Evolutionary conservation across 2,888 invertebrate genomes (phyloP).

Genomic region (Pollenia amentaria): DNA sequence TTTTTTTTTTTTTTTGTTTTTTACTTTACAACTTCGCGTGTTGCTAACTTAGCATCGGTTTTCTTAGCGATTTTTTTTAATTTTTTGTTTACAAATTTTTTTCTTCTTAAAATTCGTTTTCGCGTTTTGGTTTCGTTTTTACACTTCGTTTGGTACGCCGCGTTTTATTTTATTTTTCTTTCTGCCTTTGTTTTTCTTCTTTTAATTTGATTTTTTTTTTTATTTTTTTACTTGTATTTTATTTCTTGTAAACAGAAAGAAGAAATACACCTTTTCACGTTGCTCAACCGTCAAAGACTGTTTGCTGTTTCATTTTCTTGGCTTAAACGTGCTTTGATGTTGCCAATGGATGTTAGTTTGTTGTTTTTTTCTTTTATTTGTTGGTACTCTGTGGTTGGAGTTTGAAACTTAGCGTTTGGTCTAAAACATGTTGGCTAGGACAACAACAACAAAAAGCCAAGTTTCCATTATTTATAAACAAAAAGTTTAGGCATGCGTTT

Average conservation of each 20-base stretch:
- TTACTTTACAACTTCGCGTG: constrained; percentile 57
- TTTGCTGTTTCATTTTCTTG: constrained; percentile 62
- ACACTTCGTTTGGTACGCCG: constrained; percentile 70
- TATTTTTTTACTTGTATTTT: constrained; percentile 60
- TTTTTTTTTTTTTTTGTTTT: constrained; percentile 3
- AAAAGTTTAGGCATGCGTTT: constrained; percentile 48
- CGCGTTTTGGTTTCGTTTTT: constrained; percentile 71
- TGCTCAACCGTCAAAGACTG: constrained; percentile 81
- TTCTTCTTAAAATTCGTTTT: constrained; percentile 57
- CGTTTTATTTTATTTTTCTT: constrained; percentile 38
- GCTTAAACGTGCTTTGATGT: constrained; percentile 29
- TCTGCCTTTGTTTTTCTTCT: constrained; percentile 30
- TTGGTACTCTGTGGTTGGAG: constrained; percentile 69
- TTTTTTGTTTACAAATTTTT: constrained; percentile 25
- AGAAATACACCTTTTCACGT: constrained; percentile 79
- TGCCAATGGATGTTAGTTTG: constrained; percentile 69
- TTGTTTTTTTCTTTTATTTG: not conserved
- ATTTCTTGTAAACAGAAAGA: constrained; percentile 66
- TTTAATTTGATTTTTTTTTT: constrained; percentile 30
- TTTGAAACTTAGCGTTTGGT: constrained; percentile 79
- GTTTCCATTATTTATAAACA: constrained; percentile 61
- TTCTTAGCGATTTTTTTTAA: constrained; percentile 30
- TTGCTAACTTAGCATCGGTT: constrained; percentile 62
- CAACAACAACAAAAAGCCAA: constrained; percentile 62
- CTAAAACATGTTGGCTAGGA: constrained; percentile 73